Evolutionary conservation across 2,888 invertebrate genomes (phyloP).

Genomic region (Dorcus hopei): DNA sequence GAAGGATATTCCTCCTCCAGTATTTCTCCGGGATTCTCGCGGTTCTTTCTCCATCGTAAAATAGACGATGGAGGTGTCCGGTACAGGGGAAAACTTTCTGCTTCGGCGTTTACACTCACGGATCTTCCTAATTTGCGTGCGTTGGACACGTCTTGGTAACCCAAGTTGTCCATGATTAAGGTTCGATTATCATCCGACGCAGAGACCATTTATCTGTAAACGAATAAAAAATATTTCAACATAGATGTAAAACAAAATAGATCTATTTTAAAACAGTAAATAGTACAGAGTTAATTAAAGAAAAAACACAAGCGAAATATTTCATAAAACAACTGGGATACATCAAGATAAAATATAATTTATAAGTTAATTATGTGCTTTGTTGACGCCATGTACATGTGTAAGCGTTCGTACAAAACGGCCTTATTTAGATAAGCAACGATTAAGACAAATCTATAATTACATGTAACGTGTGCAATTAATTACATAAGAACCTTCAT

Average conservation of each 20-base stretch:
- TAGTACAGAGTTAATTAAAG: no score
- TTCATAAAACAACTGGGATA: no score
- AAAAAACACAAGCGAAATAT: no score
- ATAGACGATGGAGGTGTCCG: slow-evolving; percentile 36
- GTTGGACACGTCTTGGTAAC: slow-evolving; percentile 40
- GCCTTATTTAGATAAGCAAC: no score
- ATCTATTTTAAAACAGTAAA: no score
- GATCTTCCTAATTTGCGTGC: slow-evolving; percentile 46
- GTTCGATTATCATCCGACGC: slow-evolving; percentile 30
- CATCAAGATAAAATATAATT: no score
- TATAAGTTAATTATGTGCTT: no score
- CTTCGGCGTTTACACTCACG: slow-evolving; percentile 48
- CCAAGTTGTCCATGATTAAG: slow-evolving; percentile 46
- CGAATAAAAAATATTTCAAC: background rate
- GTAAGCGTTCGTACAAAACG: no score
- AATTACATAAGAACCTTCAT: no score
- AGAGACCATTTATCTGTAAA: slow-evolving; percentile 41
- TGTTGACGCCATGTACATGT: no score
- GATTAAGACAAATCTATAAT: no score
- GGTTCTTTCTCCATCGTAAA: slow-evolving; percentile 38
- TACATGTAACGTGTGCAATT: no score
- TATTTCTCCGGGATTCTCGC: slow-evolving; percentile 46
- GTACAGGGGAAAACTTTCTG: slow-evolving; percentile 45
- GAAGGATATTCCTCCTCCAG: slow-evolving; percentile 68
- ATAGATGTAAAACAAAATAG: background rate